phyloP scores from a whole-genome alignment of 2,113 vertebrate genomes.

The Pterophyllum scalare region DNA sequence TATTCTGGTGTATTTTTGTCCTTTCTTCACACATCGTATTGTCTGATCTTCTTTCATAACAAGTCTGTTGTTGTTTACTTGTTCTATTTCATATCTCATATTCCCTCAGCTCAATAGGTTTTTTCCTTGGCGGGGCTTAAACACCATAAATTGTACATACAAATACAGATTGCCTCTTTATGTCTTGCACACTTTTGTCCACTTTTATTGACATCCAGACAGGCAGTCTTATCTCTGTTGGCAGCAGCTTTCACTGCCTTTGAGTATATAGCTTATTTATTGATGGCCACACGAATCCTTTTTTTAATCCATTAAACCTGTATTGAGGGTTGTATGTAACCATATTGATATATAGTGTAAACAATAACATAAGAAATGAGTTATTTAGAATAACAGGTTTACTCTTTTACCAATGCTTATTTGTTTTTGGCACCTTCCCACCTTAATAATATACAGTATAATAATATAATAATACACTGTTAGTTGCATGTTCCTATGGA shows the following conservation, averaged over 20 bases:
- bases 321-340: background rate
- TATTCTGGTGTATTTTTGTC: background rate
- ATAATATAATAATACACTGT: background rate
- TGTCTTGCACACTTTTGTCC: background rate
- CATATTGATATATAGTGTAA: background rate
- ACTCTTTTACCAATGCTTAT: background rate
- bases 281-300: background rate
- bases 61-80: slow-evolving; percentile 10
- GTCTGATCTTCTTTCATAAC: background rate
- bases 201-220: background rate
- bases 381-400: background rate
- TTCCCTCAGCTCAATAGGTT: background rate
- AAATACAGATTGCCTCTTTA: slow-evolving; percentile 21
- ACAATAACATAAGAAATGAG: background rate
- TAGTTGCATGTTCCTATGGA: background rate
- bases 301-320: background rate
- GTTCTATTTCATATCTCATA: background rate
- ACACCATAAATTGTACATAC: slow-evolving; percentile 39
- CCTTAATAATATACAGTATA: background rate
- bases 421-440: background rate
- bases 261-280: background rate
- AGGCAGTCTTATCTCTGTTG: background rate
- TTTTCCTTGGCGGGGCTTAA: background rate
- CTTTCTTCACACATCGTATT: background rate
- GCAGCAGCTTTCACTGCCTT: background rate